Percentiles rank a stretch among this genome's conserved stretches.
Conservation (phyloP, 2,113 vertebrate species). For the Cebidichthys violaceus region DNA sequence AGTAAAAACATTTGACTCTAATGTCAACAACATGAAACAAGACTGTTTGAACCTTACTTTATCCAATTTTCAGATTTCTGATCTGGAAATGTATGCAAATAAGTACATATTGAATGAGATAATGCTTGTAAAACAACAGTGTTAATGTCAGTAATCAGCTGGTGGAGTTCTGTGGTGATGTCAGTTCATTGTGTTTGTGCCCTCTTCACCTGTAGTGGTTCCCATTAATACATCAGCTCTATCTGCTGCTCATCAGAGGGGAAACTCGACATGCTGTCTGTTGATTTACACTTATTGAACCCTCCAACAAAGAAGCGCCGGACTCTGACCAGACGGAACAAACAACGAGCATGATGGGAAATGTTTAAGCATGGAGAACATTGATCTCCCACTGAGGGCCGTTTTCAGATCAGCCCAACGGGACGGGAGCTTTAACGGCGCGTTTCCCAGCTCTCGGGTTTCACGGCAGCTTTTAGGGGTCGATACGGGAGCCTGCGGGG, state of each 20-base stretch:
- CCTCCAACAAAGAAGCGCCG: background rate
- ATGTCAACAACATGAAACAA: too few relatives aligned
- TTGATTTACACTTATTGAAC: constrained; percentile 9
- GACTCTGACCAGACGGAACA: constrained; percentile 25
- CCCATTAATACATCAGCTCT: too few relatives aligned
- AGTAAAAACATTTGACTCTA: too few relatives aligned
- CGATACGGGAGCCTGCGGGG: constrained; percentile 70
- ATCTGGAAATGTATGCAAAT: too few relatives aligned
- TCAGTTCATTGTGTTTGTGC: too few relatives aligned
- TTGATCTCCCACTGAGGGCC: constrained; percentile 54
- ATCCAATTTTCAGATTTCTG: too few relatives aligned
- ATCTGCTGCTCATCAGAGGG: background rate
- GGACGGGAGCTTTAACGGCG: constrained; percentile 1
- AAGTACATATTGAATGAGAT: too few relatives aligned
- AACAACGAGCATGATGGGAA: constrained; percentile 63
- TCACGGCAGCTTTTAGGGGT: constrained; percentile 73
- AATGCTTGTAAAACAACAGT: too few relatives aligned
- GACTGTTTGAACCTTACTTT: too few relatives aligned
- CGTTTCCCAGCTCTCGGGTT: constrained; percentile 62
- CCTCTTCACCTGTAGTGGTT: too few relatives aligned
- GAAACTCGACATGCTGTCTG: background rate
- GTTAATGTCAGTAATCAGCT: too few relatives aligned
- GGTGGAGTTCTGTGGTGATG: too few relatives aligned
- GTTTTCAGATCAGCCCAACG: constrained; percentile 33
- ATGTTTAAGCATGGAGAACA: constrained; percentile 50